Conservation (phyloP, 2,113 vertebrate genomes). For the Lepus timidus region DNA sequence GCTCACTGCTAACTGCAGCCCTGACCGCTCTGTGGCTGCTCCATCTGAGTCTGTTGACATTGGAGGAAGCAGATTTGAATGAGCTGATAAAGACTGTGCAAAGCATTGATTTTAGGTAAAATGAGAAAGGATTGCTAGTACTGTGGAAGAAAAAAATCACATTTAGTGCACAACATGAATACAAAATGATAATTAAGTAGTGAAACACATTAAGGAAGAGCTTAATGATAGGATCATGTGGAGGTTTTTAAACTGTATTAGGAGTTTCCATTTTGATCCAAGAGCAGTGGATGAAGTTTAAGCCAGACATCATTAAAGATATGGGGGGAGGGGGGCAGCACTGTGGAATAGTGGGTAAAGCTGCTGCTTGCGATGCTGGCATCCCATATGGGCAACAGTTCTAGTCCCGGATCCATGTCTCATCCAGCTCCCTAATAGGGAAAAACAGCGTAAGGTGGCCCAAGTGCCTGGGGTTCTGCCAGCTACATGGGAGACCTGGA, state of each 20-base stretch:
- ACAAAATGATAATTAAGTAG: background rate
- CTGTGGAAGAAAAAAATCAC: background rate
- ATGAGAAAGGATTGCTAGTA: conserved; percentile 14
- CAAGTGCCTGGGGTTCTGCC: no score
- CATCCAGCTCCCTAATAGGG: no score
- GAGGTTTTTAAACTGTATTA: background rate
- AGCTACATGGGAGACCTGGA: no score
- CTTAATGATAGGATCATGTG: background rate
- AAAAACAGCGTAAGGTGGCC: no score
- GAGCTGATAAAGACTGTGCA: background rate
- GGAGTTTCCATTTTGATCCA: background rate
- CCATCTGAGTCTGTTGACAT: background rate
- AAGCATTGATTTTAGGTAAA: background rate
- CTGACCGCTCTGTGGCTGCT: background rate
- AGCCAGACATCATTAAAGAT: background rate
- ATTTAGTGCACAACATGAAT: background rate
- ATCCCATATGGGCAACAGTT: no score
- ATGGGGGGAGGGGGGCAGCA: background rate
- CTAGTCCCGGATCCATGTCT: no score
- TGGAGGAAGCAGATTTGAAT: conserved; percentile 17
- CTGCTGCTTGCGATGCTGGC: no score
- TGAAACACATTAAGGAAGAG: background rate
- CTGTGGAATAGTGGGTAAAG: no score
- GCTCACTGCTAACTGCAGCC: background rate
- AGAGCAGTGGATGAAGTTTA: background rate